phyloP scores from a whole-genome alignment of 2,113 vertebrate genomes.

The Syngnathus typhle region DNA sequence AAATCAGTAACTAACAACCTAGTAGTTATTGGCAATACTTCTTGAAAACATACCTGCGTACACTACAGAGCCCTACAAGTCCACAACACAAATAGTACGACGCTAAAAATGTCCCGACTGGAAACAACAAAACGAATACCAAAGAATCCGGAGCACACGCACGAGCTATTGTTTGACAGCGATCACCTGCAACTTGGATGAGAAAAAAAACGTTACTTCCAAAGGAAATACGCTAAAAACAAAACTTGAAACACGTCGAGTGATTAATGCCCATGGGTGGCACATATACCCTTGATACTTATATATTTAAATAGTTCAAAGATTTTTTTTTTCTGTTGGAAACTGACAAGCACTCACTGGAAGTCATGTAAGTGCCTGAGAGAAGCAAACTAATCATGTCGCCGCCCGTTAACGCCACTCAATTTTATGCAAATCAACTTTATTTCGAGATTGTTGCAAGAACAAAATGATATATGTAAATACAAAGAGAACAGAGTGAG shows the following conservation, averaged over 20 bases:
- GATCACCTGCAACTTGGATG: background rate
- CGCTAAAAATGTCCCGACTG: constrained; percentile 21
- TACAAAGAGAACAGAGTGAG: too few species aligned
- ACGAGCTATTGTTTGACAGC: constrained; percentile 34
- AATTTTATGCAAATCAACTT: too few species aligned
- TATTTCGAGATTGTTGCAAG: too few species aligned
- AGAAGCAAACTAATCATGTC: background rate
- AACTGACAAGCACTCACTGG: background rate
- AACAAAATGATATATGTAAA: too few species aligned
- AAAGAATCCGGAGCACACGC: constrained; percentile 46
- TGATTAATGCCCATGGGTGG: background rate
- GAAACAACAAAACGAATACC: constrained; percentile 7
- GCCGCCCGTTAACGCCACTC: too few species aligned
- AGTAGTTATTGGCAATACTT: background rate
- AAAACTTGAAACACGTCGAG: background rate
- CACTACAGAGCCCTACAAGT: background rate
- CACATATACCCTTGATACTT: background rate
- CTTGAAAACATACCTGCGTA: constrained; percentile 5
- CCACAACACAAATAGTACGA: constrained; percentile 6
- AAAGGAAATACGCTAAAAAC: background rate
- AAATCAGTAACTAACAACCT: background rate
- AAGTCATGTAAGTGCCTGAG: constrained; percentile 40
- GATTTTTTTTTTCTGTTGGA: background rate
- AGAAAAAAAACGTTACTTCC: background rate
- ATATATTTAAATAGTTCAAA: background rate